A percentile compares a stretch with the other conserved stretches of the same genome.
These are phyloP conservation scores for Oncorhynchus keta DNA, from an alignment of 2,113 vertebrate species.

Conservation along the genomic window DNA sequence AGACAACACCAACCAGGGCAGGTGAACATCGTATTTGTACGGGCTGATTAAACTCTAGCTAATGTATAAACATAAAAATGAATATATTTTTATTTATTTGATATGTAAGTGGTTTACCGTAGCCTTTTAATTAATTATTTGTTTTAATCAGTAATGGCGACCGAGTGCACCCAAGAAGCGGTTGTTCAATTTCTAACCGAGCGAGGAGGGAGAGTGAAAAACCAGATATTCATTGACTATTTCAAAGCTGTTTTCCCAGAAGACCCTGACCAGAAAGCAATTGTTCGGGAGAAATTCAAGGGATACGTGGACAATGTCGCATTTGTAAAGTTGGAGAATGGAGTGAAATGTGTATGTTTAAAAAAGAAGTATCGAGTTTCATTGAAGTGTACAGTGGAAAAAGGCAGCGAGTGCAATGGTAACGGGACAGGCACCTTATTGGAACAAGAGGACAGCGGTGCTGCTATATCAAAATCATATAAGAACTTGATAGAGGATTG, in stretches of 20 bases:
- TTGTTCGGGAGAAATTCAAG: conserved; percentile 72
- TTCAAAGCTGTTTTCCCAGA: conserved; percentile 68
- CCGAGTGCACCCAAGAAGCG: conserved; percentile 60
- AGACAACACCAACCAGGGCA: no score
- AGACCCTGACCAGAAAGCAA: conserved; percentile 50
- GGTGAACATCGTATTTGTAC: no score
- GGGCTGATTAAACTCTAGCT: no score
- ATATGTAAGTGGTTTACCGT: neutral
- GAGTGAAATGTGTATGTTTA: conserved; percentile 79
- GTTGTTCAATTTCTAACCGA: conserved; percentile 74
- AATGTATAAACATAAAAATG: no score
- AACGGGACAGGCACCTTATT: conserved; percentile 1
- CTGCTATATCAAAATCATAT: neutral
- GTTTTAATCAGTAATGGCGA: conserved; percentile 45
- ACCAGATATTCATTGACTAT: conserved; percentile 73
- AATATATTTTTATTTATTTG: no score
- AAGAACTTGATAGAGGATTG: neutral
- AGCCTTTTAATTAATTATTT: neutral
- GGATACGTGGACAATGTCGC: conserved; percentile 78
- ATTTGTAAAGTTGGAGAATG: conserved; percentile 75
- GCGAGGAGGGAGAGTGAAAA: conserved; percentile 72
- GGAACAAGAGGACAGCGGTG: no score
- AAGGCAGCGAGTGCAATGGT: conserved; percentile 3
- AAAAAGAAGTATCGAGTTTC: conserved; percentile 66
- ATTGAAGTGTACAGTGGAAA: neutral